These are phyloP conservation scores for Gandaritis pyraliata DNA, from an alignment of 2,888 invertebrate genomes.

Conservation along the genomic window DNA sequence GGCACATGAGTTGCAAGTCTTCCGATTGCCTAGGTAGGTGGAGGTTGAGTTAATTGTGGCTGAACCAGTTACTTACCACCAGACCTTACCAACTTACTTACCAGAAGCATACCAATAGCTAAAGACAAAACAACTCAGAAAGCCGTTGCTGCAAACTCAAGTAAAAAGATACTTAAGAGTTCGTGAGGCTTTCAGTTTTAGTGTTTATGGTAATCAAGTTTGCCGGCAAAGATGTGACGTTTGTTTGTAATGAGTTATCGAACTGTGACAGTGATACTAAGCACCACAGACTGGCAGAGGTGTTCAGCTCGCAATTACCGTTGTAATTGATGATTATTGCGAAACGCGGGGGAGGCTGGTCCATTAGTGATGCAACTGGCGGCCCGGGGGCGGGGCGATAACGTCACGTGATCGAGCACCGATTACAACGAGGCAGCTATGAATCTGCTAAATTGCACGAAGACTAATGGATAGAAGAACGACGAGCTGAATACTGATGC, in stretches of 20 bases:
- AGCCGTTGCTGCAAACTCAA: not conserved
- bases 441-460: constrained; percentile 34
- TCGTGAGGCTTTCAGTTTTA: not conserved
- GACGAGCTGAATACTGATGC: constrained; percentile 22
- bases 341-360: constrained; percentile 56
- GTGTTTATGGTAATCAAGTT: not conserved
- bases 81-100: not conserved
- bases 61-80: constrained; percentile 20
- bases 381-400: constrained; percentile 50
- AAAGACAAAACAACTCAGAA: not conserved
- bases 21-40: constrained; percentile 16
- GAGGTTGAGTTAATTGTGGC: not conserved
- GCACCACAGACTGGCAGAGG: constrained; percentile 45
- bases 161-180: not conserved
- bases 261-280: constrained; percentile 12
- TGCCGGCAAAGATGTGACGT: not conserved
- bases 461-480: constrained; percentile 30
- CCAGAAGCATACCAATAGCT: not conserved
- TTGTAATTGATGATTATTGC: constrained; percentile 70
- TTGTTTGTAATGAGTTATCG: not conserved
- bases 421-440: constrained; percentile 36
- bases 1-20: constrained; percentile 26
- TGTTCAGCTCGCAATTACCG: constrained; percentile 64
- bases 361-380: constrained; percentile 48
- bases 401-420: constrained; percentile 51